These are phyloP conservation scores for Drosophila hamatofila DNA, from an alignment of 2,888 invertebrate species.

Conservation along the genomic window DNA sequence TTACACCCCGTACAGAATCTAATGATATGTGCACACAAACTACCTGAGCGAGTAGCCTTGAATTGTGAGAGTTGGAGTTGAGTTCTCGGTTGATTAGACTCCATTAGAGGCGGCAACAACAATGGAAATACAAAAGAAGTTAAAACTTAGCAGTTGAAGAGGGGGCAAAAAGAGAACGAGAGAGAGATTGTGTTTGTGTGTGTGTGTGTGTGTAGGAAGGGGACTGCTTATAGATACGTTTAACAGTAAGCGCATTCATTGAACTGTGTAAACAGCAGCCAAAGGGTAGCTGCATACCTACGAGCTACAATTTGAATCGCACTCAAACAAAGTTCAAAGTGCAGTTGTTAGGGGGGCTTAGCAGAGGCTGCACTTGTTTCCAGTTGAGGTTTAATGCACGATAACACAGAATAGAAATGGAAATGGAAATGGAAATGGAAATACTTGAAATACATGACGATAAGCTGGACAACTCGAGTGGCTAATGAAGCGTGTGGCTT, in stretches of 20 bases:
- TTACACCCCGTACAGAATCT: slow-evolving; percentile 35
- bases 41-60: slow-evolving; percentile 44
- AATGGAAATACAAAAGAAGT: slow-evolving; percentile 41
- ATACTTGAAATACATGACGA: slow-evolving; percentile 51
- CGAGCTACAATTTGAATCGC: slow-evolving; percentile 37
- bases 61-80: slow-evolving; percentile 2
- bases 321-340: slow-evolving; percentile 66
- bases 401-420: slow-evolving; percentile 35
- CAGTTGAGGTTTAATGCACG: slow-evolving; percentile 65
- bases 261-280: slow-evolving; percentile 56
- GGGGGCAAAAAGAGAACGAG: not conserved
- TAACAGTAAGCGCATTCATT: slow-evolving; percentile 48
- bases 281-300: slow-evolving; percentile 56
- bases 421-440: slow-evolving; percentile 10
- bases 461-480: slow-evolving; percentile 32
- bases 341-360: slow-evolving; percentile 38
- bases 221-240: slow-evolving; percentile 19
- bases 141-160: slow-evolving; percentile 14
- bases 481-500: slow-evolving; percentile 48
- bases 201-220: not conserved
- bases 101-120: slow-evolving; percentile 74
- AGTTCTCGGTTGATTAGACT: slow-evolving; percentile 69
- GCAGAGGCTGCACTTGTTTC: slow-evolving; percentile 57
- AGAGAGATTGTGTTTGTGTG: not conserved
- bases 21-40: slow-evolving; percentile 53